These are phyloP conservation scores for Pangasianodon gigas DNA, from an alignment of 2,113 vertebrate species.

Conservation along the genomic window DNA sequence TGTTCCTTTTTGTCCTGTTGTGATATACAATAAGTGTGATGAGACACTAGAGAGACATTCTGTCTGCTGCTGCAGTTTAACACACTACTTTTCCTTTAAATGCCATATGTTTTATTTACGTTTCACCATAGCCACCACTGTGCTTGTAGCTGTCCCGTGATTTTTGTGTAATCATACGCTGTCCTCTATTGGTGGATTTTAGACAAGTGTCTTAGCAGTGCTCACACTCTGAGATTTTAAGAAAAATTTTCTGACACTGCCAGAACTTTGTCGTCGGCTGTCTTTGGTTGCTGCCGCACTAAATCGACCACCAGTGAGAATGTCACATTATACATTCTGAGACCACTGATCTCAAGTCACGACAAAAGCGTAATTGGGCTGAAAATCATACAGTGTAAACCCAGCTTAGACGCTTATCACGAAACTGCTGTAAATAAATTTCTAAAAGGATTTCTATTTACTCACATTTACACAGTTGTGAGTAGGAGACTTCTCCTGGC, in stretches of 20 bases:
- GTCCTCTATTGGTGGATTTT: neutral
- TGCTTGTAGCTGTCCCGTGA: neutral
- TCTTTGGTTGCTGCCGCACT: neutral
- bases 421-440: neutral
- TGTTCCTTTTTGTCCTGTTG: neutral
- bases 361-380: neutral
- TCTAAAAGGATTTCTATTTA: neutral
- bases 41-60: neutral
- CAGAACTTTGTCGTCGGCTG: neutral
- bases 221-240: neutral
- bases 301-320: neutral
- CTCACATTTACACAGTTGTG: neutral
- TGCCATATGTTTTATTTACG: neutral
- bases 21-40: neutral
- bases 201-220: neutral
- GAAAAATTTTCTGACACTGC: neutral
- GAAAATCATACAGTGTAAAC: neutral
- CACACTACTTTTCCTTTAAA: neutral
- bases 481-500: neutral
- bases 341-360: neutral
- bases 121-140: neutral
- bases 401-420: neutral
- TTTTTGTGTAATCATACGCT: neutral
- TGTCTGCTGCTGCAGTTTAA: neutral
- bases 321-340: neutral